Base-by-base conservation (phyloP, 2,113 vertebrate species). In the Pelmatolapia mariae region DNA sequence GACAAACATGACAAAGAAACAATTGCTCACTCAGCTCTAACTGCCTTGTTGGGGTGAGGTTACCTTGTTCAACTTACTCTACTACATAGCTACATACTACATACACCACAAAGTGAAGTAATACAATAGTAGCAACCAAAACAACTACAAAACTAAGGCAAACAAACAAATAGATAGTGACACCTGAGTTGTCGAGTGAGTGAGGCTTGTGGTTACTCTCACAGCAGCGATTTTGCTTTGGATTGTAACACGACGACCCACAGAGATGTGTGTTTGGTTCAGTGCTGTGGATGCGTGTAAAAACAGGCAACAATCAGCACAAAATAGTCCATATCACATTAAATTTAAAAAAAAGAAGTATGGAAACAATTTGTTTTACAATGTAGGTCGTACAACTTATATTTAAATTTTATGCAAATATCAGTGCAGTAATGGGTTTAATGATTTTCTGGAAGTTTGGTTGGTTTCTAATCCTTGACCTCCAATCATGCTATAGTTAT, bases 321-420 rank as follows among this genome's bases (percentile, higher is more conserved):
- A 79, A 33, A 52, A 31, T 16, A 33, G 26, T 7, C 6, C 16
- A n/a, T 26, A 22, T 52, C 1, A 52, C 33, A 40, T 38, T 79
- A 2, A 31, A 18, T 29, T 16, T 0, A 1, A 11, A 4, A 52
- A 66, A 12, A 57, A 16, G 9, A 61, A 61, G 26, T 29, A 2
- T 31, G 15, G 5, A 61, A 8, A 61, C 15, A 16, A 31, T 59
- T 59, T 9, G 15, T 61, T 31, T 59, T 59, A 59, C 8, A 59
- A 16, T 16, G 57, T 31, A 59, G 57, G 8, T 18, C 0, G 1
- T 0, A 52, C 18, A 52, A 19, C 47, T 9, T 52, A 1, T 50
- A 50, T 19, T 50, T 0, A 50, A 19, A 19, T 50, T 50, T 50
- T 18, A 50, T 50, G 47, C 47, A 50, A 4, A 50, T 50, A 19